Evolutionary conservation across 2,888 invertebrate genomes (phyloP), one percentile per base, ranked within the genome.

Genomic region (Chymomyza fuscimana): DNA sequence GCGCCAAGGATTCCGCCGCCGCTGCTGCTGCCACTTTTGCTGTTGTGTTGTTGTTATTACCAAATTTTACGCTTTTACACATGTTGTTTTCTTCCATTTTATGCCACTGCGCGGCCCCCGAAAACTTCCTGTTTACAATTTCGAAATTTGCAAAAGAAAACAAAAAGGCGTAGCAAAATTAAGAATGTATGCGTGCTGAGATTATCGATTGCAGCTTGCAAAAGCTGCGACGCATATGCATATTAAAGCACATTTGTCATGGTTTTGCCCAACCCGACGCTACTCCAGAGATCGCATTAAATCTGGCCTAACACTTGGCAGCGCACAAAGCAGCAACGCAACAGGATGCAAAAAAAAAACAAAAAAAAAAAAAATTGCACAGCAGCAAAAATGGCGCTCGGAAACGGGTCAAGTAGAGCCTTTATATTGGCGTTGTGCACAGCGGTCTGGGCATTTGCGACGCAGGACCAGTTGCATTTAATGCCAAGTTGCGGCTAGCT

Each of bases 61-160:
- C 19, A 40, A 51, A 54, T 40, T 77, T 80, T 1, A 78, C 78
- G 67, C 73, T 74, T 59, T 82, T 84, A 68, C 79, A 82, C 76
- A 74, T 78, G 79, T 65, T 69, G 77, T 61, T 72, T 69, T 82
- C 81, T 61, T 81, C 82, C 82, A 83, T 82, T 77, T 75, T 81
- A 40, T 68, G 78, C 77, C 73, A 65, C 67, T 70, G 67, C 32
- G 40, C 25, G 58, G 58, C 58, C 58, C 58, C 2, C 58, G 19
- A 19, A 22, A 9, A 22, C 54, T 54, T 54, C 54, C 54, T 54
- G 54, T 32, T 32, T 32, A 32, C 19, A 54, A 5, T 16, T 54
- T 19, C 6, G 54, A 51, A 51, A 51, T n/a, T 25, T 58, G 59
- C 25, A 68, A 59, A 59, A 54, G 16, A 54, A 19, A 54, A 15